These are phyloP conservation scores for Argyrosomus japonicus DNA, from an alignment of 2,113 vertebrate genomes.

Conservation along the genomic window DNA sequence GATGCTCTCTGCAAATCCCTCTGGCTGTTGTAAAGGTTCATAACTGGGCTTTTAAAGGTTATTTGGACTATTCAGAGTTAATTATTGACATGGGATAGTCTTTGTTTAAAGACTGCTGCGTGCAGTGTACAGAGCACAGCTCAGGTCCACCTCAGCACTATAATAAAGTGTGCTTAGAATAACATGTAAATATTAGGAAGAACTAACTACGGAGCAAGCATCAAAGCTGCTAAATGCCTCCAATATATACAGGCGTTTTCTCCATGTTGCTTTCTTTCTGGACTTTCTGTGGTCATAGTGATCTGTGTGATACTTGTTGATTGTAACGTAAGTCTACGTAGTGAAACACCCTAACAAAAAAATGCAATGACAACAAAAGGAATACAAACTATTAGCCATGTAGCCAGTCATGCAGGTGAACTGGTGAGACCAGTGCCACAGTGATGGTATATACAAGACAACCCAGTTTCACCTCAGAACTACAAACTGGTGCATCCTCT, in stretches of 20 bases:
- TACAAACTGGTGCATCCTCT: not conserved
- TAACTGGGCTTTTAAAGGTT: not conserved
- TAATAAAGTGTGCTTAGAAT: not conserved
- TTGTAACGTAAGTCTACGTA: not conserved
- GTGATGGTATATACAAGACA: not conserved
- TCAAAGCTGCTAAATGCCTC: not conserved
- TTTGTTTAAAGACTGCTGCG: constrained; percentile 16
- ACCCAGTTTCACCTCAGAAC: not conserved
- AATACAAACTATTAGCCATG: not conserved
- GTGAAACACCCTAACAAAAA: not conserved
- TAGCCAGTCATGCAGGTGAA: not conserved
- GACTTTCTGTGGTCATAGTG: not conserved
- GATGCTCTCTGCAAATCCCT: not conserved
- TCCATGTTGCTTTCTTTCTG: not conserved
- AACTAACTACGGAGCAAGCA: not conserved
- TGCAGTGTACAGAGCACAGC: not conserved
- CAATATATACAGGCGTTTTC: no score
- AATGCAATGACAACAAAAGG: not conserved
- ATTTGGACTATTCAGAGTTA: constrained; percentile 3
- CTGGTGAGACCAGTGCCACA: not conserved
- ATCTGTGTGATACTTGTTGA: not conserved
- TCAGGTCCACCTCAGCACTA: not conserved
- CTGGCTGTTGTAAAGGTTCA: not conserved
- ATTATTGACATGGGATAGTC: constrained; percentile 22
- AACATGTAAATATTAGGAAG: not conserved